Evolutionary conservation across 2,888 invertebrate species (phyloP), one percentile per base, ranked within the genome.

Genomic region (Callyntrura sp.): DNA sequence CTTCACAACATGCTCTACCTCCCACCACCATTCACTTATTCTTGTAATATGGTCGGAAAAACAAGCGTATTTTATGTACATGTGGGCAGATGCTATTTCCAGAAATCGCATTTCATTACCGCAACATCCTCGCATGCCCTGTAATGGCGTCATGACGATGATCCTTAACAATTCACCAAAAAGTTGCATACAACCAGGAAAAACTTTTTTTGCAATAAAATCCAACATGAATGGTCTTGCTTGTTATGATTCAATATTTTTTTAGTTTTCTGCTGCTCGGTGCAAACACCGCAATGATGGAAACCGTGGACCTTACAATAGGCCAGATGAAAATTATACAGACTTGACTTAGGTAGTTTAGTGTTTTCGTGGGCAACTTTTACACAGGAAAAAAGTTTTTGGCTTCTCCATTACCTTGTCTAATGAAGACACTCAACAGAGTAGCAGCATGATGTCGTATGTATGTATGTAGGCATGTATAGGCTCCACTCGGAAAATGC

Each of bases 151-250:
- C 51, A 51, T 23, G 48, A 73, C 20, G 45, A 73, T 45, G 45
- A 73, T 73, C 73, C 48, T 48, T 48, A 73, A 73, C 73, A 73
- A 73, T 70, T 70, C 45, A 70, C 43, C 43, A 45, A 28, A 28
- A 35, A 68, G 9, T 73, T 48, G 48, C 51, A 25, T 51, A 14
- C 9, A 23, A 9, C 3, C 17, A 60, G 35, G 3, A 60, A 76
- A 76, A 76, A 76, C 48, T 76, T 73, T 70, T 73, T 45, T 73
- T 45, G 70, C 70, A 73, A 73, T 73, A 48, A 73, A 73, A 73
- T 45, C 20, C 43, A 3, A 73, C 70, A 73, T 17, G 45, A 48
- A 12, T 45, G 23, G 23, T 68, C n/a, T 68, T 68, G 35, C 68
- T 43, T 68, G 6, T n/a, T 12, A 68, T 12, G 43, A 43, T 35